Evolutionary conservation across 2,113 vertebrate genomes (phyloP).

Genomic region (Charina bottae): DNA sequence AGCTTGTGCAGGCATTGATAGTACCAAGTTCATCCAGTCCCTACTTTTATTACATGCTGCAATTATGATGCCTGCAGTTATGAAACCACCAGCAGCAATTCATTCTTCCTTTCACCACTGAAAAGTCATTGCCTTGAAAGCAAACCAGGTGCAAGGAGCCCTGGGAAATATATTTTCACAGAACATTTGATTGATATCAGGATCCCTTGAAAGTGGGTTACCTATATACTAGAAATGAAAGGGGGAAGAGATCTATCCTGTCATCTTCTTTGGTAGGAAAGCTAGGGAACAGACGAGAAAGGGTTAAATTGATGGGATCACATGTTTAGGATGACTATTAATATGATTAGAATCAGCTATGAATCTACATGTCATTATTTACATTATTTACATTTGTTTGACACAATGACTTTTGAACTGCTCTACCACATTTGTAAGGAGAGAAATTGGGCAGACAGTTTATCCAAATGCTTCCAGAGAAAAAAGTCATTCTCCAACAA

Average conservation of each 20-base stretch:
- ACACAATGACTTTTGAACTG: not conserved
- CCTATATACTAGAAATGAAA: not conserved
- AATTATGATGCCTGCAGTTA: not conserved
- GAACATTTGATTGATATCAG: not conserved
- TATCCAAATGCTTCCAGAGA: not conserved
- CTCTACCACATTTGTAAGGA: not conserved
- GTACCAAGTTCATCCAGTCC: not conserved
- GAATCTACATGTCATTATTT: not conserved
- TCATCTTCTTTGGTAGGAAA: not conserved
- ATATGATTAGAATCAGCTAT: not conserved
- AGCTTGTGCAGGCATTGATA: not conserved
- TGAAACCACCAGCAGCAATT: not conserved
- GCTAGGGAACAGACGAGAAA: not conserved
- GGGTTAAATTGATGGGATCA: not conserved
- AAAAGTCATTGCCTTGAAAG: not conserved
- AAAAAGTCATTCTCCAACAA: not conserved
- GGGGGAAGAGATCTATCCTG: not conserved
- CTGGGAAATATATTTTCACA: not conserved
- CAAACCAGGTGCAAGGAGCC: not conserved
- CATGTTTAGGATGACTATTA: not conserved
- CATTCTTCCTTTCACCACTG: not conserved
- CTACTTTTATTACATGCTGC: not conserved
- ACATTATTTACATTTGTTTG: not conserved
- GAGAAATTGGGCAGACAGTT: not conserved
- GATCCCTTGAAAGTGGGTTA: not conserved